Conservation (phyloP, 2,888 invertebrate genomes). For the Yponomeuta malinellus region DNA sequence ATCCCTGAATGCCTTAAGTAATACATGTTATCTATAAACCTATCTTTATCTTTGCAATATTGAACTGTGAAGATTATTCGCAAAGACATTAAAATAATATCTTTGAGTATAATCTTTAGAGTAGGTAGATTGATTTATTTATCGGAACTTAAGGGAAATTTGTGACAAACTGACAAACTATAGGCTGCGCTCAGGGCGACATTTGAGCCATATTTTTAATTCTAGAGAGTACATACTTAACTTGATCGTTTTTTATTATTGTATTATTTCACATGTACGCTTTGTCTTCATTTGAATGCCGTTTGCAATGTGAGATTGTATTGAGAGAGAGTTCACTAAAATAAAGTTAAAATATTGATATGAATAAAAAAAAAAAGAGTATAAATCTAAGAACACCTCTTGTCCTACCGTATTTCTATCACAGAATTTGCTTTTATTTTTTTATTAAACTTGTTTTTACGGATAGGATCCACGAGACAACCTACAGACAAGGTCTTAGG, state of each 20-base stretch:
- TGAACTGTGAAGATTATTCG: neutral
- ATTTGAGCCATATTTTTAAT: too few species aligned
- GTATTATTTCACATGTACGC: too few species aligned
- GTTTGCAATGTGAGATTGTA: too few species aligned
- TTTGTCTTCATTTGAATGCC: too few species aligned
- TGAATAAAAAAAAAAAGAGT: neutral
- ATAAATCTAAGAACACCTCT: neutral
- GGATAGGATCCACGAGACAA: too few species aligned
- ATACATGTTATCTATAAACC: neutral
- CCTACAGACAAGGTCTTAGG: too few species aligned
- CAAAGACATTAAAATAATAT: too few species aligned
- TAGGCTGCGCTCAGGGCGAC: too few species aligned
- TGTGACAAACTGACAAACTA: too few species aligned
- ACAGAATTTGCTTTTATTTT: conserved; percentile 6
- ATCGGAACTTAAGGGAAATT: too few species aligned
- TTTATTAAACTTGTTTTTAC: neutral
- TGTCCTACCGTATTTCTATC: neutral
- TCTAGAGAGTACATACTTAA: neutral
- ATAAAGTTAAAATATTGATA: neutral
- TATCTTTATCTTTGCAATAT: neutral
- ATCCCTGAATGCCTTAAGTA: neutral
- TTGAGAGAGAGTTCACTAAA: neutral
- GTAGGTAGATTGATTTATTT: too few species aligned
- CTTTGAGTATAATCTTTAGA: too few species aligned
- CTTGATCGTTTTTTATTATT: neutral